Evolutionary conservation across 2,113 vertebrate genomes (phyloP).

Genomic region (Onychorhynchus coronatus): DNA sequence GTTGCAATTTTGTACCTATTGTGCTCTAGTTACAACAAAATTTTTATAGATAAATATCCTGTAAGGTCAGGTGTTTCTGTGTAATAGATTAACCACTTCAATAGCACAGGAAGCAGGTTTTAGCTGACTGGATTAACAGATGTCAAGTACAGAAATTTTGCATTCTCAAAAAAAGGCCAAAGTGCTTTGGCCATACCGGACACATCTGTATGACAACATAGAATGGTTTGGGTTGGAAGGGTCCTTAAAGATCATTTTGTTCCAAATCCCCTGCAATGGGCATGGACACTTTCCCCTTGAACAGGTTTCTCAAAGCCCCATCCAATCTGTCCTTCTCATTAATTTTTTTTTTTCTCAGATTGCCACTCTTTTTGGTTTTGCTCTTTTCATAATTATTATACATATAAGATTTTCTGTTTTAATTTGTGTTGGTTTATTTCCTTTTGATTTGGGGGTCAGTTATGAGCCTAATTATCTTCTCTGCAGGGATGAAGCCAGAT

Average conservation of each 20-base stretch:
- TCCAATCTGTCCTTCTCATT: neutral
- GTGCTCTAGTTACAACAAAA: neutral
- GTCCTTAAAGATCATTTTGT: neutral
- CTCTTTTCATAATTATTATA: neutral
- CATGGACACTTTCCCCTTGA: neutral
- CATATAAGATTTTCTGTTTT: neutral
- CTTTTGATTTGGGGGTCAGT: neutral
- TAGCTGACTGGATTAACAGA: neutral
- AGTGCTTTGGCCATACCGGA: neutral
- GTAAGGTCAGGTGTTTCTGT: neutral
- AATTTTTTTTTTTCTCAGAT: neutral
- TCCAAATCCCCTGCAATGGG: neutral
- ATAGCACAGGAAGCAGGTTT: neutral
- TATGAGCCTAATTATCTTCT: slow-evolving; percentile 14
- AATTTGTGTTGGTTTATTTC: slow-evolving; percentile 29
- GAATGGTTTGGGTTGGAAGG: neutral
- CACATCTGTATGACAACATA: neutral
- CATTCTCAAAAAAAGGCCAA: neutral
- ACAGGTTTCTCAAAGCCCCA: neutral
- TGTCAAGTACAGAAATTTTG: neutral
- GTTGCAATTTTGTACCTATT: neutral
- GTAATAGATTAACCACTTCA: neutral
- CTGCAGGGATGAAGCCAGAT: slow-evolving; percentile 36
- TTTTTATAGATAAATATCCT: neutral
- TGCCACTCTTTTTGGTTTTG: neutral